phyloP scores from a whole-genome alignment of 2,113 vertebrate species.

The Cyprichromis sp. region DNA sequence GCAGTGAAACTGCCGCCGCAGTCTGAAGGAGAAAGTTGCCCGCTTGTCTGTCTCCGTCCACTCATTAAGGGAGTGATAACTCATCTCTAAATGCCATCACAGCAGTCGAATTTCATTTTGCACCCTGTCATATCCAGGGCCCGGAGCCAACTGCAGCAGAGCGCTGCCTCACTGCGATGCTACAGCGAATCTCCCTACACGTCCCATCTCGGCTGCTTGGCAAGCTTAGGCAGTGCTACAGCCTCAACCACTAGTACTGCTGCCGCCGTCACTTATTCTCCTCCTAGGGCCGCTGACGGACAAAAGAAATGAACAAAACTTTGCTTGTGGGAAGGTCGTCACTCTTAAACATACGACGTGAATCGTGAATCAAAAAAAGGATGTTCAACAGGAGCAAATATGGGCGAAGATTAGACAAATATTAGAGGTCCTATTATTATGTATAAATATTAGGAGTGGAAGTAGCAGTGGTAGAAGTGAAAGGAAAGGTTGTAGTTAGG shows the following conservation, averaged over 20 bases:
- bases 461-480: neutral
- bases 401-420: neutral
- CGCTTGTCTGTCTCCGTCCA: conserved; percentile 41
- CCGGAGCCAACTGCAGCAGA: neutral
- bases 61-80: conserved; percentile 42
- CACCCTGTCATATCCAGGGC: neutral
- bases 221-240: neutral
- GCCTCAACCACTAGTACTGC: neutral
- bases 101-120: neutral
- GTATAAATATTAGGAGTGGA: neutral
- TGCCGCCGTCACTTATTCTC: neutral
- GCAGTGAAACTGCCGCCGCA: neutral
- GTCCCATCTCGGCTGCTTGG: neutral
- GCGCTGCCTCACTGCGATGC: neutral
- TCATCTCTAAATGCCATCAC: conserved; percentile 25
- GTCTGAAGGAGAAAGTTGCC: conserved; percentile 38
- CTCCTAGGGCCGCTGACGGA: neutral
- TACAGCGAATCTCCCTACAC: neutral
- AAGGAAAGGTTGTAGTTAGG: neutral
- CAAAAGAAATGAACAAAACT: neutral
- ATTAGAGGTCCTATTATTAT: neutral
- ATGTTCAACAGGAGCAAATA: neutral
- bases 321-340: neutral
- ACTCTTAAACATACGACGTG: neutral
- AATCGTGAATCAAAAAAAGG: neutral